These are phyloP conservation scores for Caenorhabditis sp. DNA, from an alignment of 2,888 invertebrate species.

Conservation along the genomic window DNA sequence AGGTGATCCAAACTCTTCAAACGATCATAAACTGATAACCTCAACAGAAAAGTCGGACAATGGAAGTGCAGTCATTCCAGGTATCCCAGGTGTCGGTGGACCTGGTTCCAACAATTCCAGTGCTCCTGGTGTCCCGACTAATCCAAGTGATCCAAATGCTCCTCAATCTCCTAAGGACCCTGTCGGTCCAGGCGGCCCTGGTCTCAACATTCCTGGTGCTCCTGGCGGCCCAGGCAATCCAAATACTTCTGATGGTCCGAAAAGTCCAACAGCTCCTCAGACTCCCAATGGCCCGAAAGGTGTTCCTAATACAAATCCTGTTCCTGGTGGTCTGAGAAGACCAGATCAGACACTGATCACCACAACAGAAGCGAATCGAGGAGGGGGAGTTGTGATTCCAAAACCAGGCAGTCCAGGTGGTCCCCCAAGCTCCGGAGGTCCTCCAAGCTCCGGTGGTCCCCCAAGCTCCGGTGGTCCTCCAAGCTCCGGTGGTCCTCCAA, in stretches of 20 bases:
- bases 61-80: neutral
- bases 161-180: neutral
- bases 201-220: neutral
- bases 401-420: neutral
- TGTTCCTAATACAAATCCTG: neutral
- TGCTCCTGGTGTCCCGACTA: neutral
- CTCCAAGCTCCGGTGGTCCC: neutral
- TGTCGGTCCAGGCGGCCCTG: neutral
- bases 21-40: neutral
- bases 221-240: neutral
- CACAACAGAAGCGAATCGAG: neutral
- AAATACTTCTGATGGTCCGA: neutral
- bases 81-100: neutral
- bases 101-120: neutral
- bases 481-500: neutral
- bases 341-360: neutral
- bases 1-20: no score
- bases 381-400: neutral
- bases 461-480: neutral
- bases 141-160: neutral
- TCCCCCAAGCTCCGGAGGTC: neutral
- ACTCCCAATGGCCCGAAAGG: neutral
- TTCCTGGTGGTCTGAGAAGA: neutral
- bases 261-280: neutral
- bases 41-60: conserved; percentile 4